A percentile compares a stretch with the other conserved stretches of the same genome.
These are phyloP conservation scores for Arvicanthis niloticus DNA, from an alignment of 2,113 vertebrate species.

Conservation along the genomic window DNA sequence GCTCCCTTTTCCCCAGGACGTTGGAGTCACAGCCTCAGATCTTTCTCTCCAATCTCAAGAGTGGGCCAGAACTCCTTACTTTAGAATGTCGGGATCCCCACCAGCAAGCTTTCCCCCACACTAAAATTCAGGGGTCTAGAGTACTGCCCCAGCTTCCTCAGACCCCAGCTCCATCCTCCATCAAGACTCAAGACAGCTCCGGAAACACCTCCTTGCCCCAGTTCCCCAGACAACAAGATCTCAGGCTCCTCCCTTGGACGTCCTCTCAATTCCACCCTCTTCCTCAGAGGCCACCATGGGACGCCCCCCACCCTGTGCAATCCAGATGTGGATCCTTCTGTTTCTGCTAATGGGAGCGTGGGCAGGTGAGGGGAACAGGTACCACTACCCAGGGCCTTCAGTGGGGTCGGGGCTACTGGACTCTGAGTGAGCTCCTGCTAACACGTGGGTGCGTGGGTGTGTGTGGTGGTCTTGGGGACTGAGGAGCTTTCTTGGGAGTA, in stretches of 20 bases:
- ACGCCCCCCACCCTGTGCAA: background rate
- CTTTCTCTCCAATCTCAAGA: background rate
- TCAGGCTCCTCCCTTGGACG: background rate
- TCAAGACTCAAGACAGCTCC: background rate
- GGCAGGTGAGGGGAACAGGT: constrained; percentile 64
- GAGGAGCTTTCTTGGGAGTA: background rate
- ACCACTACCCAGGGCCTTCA: no score
- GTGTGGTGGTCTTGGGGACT: background rate
- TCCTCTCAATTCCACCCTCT: background rate
- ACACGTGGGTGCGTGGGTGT: background rate
- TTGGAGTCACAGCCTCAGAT: background rate
- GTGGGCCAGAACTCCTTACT: background rate
- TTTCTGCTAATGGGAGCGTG: constrained; percentile 53
- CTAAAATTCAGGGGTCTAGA: background rate
- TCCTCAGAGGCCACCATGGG: constrained; percentile 49
- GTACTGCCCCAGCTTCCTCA: background rate
- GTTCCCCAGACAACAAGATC: background rate
- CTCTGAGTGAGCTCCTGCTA: background rate
- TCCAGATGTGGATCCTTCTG: constrained; percentile 21
- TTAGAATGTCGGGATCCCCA: background rate
- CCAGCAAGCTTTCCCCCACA: background rate
- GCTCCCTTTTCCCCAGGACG: background rate
- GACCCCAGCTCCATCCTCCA: background rate
- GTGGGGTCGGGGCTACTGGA: background rate
- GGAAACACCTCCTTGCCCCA: background rate